These are phyloP conservation scores for Stichopus horrens DNA, from an alignment of 53 echinoderm and acorn worm genomes.

Conservation along the genomic window DNA sequence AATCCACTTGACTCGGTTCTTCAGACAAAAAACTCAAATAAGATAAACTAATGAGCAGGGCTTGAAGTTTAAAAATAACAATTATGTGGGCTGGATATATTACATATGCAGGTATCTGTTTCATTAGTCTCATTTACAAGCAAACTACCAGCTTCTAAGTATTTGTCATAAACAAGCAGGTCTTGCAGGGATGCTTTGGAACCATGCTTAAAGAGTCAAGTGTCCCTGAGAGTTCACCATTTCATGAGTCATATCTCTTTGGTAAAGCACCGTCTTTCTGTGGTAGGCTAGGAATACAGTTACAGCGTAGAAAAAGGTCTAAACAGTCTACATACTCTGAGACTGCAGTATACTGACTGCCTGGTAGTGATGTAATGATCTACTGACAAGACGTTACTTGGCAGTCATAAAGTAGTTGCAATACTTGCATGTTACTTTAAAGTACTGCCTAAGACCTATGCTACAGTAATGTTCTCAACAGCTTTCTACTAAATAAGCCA, in stretches of 20 bases:
- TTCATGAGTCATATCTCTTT: background rate
- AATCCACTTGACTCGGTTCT: background rate
- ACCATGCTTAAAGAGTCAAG: background rate
- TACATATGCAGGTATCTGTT: background rate
- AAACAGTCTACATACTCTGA: too few species aligned
- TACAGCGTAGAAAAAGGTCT: too few species aligned
- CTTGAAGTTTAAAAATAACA: background rate
- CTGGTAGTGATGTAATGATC: too few species aligned
- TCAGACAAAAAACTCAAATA: background rate
- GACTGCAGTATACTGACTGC: too few species aligned
- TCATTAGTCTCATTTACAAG: background rate
- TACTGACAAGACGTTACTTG: too few species aligned
- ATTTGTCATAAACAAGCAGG: background rate
- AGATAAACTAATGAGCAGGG: background rate
- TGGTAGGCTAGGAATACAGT: too few species aligned
- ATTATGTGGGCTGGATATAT: background rate
- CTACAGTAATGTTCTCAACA: too few species aligned
- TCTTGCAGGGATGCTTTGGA: background rate
- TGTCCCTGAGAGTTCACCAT: background rate
- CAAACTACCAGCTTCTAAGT: background rate
- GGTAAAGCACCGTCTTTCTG: too few species aligned
- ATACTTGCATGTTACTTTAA: too few species aligned
- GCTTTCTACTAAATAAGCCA: too few species aligned
- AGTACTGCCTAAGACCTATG: too few species aligned
- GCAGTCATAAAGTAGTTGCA: too few species aligned